phyloP scores from a whole-genome alignment of 2,888 invertebrate species.

The Lapara coniferarum region DNA sequence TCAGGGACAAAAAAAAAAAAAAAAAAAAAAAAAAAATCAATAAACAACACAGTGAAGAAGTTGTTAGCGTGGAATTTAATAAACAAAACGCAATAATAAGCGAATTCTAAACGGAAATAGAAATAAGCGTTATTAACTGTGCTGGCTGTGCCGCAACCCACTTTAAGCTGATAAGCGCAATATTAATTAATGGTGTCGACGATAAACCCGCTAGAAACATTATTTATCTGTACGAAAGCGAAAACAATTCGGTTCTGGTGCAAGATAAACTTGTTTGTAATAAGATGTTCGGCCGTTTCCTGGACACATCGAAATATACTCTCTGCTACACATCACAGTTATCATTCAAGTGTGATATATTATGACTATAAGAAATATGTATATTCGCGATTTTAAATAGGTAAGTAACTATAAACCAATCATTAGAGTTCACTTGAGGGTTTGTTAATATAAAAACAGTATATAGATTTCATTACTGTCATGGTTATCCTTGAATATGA shows the following conservation, averaged over 20 bases:
- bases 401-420: not conserved
- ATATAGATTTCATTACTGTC: too few species aligned
- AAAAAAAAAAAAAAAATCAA: too few species aligned
- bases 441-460: not conserved
- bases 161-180: constrained; percentile 61
- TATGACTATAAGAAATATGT: not conserved
- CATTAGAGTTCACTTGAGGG: not conserved
- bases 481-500: not conserved
- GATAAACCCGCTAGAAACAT: constrained; percentile 62
- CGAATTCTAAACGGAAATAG: constrained; percentile 40
- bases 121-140: constrained; percentile 40
- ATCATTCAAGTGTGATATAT: constrained; percentile 11
- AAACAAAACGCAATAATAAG: constrained; percentile 27
- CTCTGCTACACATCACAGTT: constrained; percentile 20
- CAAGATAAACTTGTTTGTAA: constrained; percentile 59
- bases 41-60: not conserved
- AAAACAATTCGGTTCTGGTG: constrained; percentile 60
- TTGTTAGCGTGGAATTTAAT: not conserved
- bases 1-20: too few species aligned
- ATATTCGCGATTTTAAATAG: not conserved
- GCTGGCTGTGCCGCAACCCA: constrained; percentile 50
- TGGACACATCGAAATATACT: constrained; percentile 40
- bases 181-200: constrained; percentile 71
- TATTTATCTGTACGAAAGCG: constrained; percentile 64
- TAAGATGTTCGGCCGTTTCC: constrained; percentile 54